A percentile compares a stretch with the other conserved stretches of the same genome.
These are phyloP conservation scores for Lasioglossum lativentre DNA, from an alignment of 2,888 invertebrate genomes.

Conservation along the genomic window DNA sequence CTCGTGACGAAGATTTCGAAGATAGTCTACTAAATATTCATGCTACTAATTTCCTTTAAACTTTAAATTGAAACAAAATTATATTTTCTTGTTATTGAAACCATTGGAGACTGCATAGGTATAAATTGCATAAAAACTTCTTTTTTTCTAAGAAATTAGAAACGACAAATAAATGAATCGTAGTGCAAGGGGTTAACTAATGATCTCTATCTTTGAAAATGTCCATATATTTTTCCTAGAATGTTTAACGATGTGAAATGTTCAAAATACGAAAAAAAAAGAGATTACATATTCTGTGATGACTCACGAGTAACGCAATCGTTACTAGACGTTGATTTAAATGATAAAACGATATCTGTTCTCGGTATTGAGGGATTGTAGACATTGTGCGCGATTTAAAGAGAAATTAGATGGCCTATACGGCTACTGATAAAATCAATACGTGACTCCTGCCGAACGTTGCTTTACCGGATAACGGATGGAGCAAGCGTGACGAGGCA, in stretches of 20 bases:
- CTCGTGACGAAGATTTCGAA: too few species aligned
- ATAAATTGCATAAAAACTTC: too few species aligned
- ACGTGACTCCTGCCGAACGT: conserved; percentile 31
- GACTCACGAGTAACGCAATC: neutral
- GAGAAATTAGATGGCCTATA: conserved; percentile 25
- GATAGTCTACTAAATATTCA: too few species aligned
- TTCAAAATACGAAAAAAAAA: neutral
- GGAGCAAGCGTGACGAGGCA: conserved; percentile 34
- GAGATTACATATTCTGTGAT: neutral
- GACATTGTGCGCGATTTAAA: neutral
- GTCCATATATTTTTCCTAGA: too few species aligned
- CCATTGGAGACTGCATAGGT: too few species aligned
- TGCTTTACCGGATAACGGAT: conserved; percentile 19
- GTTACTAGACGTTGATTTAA: neutral
- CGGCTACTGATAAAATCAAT: conserved; percentile 33
- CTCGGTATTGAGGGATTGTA: neutral
- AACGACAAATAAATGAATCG: too few species aligned
- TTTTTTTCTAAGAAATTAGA: too few species aligned
- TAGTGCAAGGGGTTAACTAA: too few species aligned
- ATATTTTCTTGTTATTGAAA: too few species aligned
- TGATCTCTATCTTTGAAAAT: neutral
- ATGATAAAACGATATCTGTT: neutral
- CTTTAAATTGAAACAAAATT: too few species aligned
- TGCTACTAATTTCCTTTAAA: too few species aligned
- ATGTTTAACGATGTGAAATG: neutral